A percentile compares a stretch with the other conserved stretches of the same genome.
phyloP scores from a whole-genome alignment of 2,797 vertebrate genomes.

The Mormyrops attenuatus region DNA sequence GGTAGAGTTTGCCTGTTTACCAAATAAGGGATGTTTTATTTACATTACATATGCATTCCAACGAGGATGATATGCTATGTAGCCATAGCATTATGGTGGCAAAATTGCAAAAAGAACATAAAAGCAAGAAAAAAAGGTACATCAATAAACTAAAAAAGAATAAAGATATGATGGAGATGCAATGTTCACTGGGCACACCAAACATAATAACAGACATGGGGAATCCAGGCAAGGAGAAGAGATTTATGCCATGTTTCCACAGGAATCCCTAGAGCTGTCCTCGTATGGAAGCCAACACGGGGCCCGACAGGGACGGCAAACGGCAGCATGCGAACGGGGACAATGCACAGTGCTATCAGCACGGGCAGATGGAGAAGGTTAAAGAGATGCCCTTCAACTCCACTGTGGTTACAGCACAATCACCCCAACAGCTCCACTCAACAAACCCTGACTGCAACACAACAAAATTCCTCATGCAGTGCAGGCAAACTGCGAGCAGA shows the following conservation, averaged over 20 bases:
- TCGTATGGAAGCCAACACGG: slow-evolving; percentile 41
- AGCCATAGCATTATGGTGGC: not conserved
- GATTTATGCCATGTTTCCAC: slow-evolving; percentile 66
- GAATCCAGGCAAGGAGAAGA: slow-evolving; percentile 57
- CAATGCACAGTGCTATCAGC: slow-evolving; percentile 16
- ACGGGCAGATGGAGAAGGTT: not conserved
- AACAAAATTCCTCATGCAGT: not conserved
- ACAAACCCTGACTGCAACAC: not conserved
- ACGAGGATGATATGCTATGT: not conserved
- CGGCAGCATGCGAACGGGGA: slow-evolving; percentile 38
- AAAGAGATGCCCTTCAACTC: slow-evolving; percentile 1
- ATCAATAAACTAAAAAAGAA: not conserved
- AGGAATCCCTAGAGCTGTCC: slow-evolving; percentile 68
- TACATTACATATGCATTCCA: not conserved
- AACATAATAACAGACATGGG: slow-evolving; percentile 18
- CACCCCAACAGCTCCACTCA: not conserved
- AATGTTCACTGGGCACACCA: not conserved
- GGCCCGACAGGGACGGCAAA: slow-evolving; percentile 36
- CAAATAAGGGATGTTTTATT: not conserved
- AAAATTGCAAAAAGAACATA: not conserved
- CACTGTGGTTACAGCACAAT: slow-evolving; percentile 11
- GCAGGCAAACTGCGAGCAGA: not conserved
- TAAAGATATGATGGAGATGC: not conserved
- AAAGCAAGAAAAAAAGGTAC: not conserved
- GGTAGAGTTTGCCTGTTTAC: not conserved